Evolutionary conservation across 2,113 vertebrate species (phyloP).

Genomic region (Tachuris rubrigastra): DNA sequence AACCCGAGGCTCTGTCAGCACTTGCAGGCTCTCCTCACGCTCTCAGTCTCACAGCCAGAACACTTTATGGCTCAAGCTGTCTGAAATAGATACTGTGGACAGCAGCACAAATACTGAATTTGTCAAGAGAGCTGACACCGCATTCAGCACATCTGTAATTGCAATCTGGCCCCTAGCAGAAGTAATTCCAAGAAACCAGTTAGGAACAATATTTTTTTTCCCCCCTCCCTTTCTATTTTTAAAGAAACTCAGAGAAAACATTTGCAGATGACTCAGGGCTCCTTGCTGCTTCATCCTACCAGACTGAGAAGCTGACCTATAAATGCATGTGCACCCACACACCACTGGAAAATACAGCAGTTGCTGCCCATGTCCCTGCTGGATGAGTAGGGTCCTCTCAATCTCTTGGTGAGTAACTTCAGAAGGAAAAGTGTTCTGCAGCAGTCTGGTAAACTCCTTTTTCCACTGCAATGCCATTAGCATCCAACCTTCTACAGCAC

Average conservation of each 20-base stretch:
- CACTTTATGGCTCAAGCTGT: constrained; percentile 23
- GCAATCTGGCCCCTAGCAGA: constrained; percentile 50
- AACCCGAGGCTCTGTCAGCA: neutral
- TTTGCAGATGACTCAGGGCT: neutral
- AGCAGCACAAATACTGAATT: constrained; percentile 36
- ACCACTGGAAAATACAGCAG: neutral
- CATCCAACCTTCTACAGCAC: neutral
- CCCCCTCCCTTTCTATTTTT: neutral
- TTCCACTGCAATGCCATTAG: neutral
- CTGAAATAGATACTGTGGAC: constrained; percentile 29
- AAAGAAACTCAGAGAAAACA: neutral
- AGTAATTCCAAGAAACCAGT: constrained; percentile 42
- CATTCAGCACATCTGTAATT: constrained; percentile 51
- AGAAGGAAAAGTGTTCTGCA: neutral
- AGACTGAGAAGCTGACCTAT: neutral
- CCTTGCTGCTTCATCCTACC: neutral
- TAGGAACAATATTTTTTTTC: constrained; percentile 8
- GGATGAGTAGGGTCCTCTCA: neutral
- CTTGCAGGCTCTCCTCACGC: neutral
- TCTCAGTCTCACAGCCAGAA: neutral
- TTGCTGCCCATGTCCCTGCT: accelerated
- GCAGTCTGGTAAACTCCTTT: neutral
- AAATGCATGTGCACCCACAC: accelerated
- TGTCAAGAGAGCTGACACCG: constrained; percentile 46
- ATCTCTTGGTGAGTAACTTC: neutral